These are phyloP conservation scores for Paracentrotus lividus DNA, from an alignment of 53 echinoderm and acorn worm genomes.

Conservation along the genomic window DNA sequence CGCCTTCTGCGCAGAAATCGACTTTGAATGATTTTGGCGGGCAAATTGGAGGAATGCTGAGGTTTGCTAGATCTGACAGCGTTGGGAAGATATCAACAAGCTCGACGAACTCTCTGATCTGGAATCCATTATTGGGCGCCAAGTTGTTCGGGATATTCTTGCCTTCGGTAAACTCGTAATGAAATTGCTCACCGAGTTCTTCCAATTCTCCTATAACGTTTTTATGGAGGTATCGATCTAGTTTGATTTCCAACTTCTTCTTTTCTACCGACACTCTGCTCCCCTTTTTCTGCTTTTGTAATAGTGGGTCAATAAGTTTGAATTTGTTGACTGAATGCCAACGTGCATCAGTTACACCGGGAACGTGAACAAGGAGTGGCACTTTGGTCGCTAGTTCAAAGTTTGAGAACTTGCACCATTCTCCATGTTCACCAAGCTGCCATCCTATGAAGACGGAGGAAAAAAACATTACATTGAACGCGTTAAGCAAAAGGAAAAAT, in stretches of 20 bases:
- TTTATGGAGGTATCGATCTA: background rate
- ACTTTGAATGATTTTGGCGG: constrained; percentile 76
- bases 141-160: background rate
- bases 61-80: constrained; percentile 79
- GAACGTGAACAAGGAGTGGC: constrained; percentile 77
- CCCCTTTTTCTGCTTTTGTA: background rate
- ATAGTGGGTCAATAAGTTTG: constrained; percentile 66
- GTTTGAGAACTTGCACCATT: constrained; percentile 78
- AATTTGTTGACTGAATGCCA: constrained; percentile 42
- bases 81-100: constrained; percentile 95
- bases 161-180: background rate
- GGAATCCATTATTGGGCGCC: background rate
- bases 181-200: background rate
- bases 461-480: too few relatives aligned
- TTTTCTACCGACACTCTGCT: background rate
- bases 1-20: constrained; percentile 88
- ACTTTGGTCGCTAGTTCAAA: constrained; percentile 75
- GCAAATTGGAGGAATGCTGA: constrained; percentile 83
- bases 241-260: background rate
- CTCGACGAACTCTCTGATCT: constrained; percentile 82
- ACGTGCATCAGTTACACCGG: constrained; percentile 73
- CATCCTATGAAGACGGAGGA: constrained; percentile 66
- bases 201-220: background rate
- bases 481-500: too few relatives aligned
- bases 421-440: constrained; percentile 79